phyloP scores from a whole-genome alignment of 2,888 invertebrate genomes.

The Plagodis dolabraria region DNA sequence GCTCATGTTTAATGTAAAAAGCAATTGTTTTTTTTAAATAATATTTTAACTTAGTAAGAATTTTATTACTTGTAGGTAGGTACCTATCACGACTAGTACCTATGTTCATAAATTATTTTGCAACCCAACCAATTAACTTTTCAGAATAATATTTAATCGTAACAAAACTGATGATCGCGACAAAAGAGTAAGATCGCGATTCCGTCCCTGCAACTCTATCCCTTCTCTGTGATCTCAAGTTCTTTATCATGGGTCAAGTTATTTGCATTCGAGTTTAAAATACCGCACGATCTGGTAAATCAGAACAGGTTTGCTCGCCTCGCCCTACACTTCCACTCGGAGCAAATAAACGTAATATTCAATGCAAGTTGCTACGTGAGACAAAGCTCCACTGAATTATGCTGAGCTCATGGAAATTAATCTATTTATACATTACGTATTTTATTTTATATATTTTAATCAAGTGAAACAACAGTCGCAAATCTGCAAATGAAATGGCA shows the following conservation, averaged over 20 bases:
- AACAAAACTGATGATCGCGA: background rate
- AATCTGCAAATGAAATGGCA: too few relatives aligned
- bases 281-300: slow-evolving; percentile 80
- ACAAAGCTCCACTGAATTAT: slow-evolving; percentile 22
- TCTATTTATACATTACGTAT: too few relatives aligned
- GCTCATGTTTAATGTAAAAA: too few relatives aligned
- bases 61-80: too few relatives aligned
- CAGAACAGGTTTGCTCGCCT: slow-evolving; percentile 75
- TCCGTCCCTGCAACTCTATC: slow-evolving; percentile 33
- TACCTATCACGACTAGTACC: too few relatives aligned
- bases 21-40: too few relatives aligned
- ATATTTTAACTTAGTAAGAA: too few relatives aligned
- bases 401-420: slow-evolving; percentile 2
- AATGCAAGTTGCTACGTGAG: slow-evolving; percentile 8
- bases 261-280: slow-evolving; percentile 79
- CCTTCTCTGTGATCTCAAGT: slow-evolving; percentile 70
- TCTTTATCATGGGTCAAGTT: slow-evolving; percentile 72
- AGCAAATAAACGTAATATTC: slow-evolving; percentile 56
- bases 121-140: background rate
- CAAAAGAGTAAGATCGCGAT: slow-evolving; percentile 22
- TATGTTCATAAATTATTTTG: too few relatives aligned
- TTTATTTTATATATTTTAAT: too few relatives aligned
- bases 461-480: too few relatives aligned
- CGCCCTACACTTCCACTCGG: slow-evolving; percentile 52
- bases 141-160: slow-evolving; percentile 10